Percentiles rank a stretch among this genome's conserved stretches.
Evolutionary conservation across 2,797 vertebrate genomes (phyloP).

Genomic region (Meda fulgida): DNA sequence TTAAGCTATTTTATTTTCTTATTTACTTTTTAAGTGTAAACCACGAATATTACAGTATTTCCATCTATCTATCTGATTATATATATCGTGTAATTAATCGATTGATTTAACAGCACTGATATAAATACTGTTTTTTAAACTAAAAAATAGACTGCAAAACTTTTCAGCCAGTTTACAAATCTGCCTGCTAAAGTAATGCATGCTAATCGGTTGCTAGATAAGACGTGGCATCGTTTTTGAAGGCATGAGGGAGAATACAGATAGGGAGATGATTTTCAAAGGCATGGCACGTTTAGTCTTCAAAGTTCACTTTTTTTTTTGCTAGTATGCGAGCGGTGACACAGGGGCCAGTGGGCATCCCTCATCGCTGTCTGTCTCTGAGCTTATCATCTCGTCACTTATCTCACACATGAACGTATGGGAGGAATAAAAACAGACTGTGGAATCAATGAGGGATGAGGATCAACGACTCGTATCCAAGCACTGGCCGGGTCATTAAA

Average conservation of each 20-base stretch:
- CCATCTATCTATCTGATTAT: no score
- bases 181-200: conserved; percentile 8
- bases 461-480: conserved; percentile 70
- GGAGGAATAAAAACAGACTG: conserved; percentile 38
- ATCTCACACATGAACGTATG: conserved; percentile 65
- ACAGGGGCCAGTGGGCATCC: conserved; percentile 44
- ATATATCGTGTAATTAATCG: no score
- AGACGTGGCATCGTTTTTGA: conserved; percentile 10
- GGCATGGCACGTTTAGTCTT: conserved; percentile 69
- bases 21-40: neutral
- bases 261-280: conserved; percentile 67
- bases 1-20: no score
- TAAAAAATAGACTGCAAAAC: neutral
- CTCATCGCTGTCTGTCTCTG: conserved; percentile 47
- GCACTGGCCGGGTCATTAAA: conserved; percentile 72
- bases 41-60: no score
- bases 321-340: conserved; percentile 68
- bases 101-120: no score
- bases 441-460: conserved; percentile 42
- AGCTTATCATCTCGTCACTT: conserved; percentile 27
- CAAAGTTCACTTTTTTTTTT: conserved; percentile 66
- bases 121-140: neutral
- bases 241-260: conserved; percentile 72
- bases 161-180: conserved; percentile 11
- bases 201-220: conserved; percentile 25